These are phyloP conservation scores for Melieria crassipennis DNA, from an alignment of 2,888 invertebrate genomes.

Conservation along the genomic window DNA sequence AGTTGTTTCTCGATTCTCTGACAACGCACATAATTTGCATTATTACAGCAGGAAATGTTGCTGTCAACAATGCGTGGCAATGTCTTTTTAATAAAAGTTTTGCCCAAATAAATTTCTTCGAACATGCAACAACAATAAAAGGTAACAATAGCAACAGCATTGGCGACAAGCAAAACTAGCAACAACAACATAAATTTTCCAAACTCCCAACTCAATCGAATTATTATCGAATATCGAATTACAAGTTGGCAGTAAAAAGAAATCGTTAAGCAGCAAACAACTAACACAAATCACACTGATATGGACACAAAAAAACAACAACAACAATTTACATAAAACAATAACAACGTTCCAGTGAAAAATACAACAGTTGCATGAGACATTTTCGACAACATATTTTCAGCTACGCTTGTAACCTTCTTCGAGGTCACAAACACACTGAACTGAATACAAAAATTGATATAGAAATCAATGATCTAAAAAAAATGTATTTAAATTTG, in stretches of 20 bases:
- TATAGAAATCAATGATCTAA: background rate
- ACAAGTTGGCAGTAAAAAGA: background rate
- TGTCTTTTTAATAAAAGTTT: slow-evolving; percentile 11
- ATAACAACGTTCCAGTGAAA: too few relatives aligned
- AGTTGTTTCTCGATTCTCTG: background rate
- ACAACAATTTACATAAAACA: too few relatives aligned
- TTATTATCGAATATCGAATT: slow-evolving; percentile 3
- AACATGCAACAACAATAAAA: slow-evolving; percentile 13
- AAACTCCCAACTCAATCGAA: background rate
- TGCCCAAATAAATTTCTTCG: background rate
- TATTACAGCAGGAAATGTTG: slow-evolving; percentile 9
- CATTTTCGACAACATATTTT: too few relatives aligned
- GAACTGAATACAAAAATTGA: background rate
- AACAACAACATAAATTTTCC: slow-evolving; percentile 2
- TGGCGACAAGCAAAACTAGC: background rate
- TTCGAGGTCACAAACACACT: too few relatives aligned
- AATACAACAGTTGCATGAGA: too few relatives aligned
- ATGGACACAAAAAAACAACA: too few relatives aligned
- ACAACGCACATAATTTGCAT: slow-evolving; percentile 17
- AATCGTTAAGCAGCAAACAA: too few relatives aligned
- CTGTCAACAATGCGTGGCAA: slow-evolving; percentile 10
- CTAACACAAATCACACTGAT: too few relatives aligned
- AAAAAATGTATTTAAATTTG: background rate
- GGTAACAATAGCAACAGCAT: background rate
- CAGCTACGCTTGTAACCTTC: too few relatives aligned